Conservation (phyloP, 2,888 invertebrate species). For the Phorcus lineatus region DNA sequence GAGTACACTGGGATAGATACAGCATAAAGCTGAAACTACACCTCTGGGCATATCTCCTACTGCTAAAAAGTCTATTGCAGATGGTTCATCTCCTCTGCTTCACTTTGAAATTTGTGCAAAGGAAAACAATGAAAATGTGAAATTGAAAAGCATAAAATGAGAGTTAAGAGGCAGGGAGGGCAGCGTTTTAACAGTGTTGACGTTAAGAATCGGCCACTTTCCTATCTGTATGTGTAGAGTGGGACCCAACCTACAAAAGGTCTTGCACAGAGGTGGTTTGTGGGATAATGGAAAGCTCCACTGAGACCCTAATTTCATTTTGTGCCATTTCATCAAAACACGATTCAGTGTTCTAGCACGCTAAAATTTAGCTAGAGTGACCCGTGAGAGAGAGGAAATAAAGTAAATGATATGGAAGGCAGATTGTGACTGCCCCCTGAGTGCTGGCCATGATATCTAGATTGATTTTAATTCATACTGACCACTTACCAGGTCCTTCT, state of each 20-base stretch:
- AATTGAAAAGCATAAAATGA: constrained; percentile 11
- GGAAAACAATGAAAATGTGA: constrained; percentile 17
- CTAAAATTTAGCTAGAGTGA: constrained; percentile 12
- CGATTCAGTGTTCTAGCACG: constrained; percentile 15
- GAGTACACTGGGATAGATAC: neutral
- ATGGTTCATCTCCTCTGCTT: neutral
- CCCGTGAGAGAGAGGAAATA: constrained; percentile 23
- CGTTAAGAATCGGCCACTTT: constrained; percentile 12
- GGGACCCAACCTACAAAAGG: constrained; percentile 6
- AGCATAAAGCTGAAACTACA: neutral
- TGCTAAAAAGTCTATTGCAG: neutral
- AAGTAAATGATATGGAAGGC: constrained; percentile 21
- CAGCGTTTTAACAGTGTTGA: neutral
- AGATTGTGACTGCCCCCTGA: constrained; percentile 24
- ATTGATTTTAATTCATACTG: constrained; percentile 27
- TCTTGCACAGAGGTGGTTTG: neutral
- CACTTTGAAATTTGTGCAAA: neutral
- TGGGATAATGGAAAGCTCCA: constrained; percentile 17
- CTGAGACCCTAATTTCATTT: constrained; percentile 26
- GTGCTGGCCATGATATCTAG: constrained; percentile 19
- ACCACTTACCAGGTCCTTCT: constrained; percentile 16
- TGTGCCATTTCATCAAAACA: constrained; percentile 27
- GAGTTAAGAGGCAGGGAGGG: neutral
- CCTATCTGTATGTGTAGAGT: neutral
- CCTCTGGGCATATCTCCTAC: too few relatives aligned